Evolutionary conservation across 2,113 vertebrate genomes (phyloP).

Genomic region (Oryzias celebensis): DNA sequence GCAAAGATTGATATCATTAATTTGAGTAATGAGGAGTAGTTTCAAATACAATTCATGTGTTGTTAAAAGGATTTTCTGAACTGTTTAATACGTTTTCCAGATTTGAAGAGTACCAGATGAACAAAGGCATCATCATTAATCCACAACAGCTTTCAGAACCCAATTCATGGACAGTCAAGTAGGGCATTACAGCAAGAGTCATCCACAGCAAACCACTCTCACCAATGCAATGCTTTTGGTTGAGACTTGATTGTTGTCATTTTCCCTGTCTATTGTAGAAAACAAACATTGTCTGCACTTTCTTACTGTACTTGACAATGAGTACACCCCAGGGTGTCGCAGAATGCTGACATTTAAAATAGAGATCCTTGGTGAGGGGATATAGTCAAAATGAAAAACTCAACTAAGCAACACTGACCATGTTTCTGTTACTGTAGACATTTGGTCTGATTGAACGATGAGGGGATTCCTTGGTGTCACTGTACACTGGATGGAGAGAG

Average conservation of each 20-base stretch:
- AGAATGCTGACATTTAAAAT: background rate
- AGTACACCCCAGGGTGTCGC: conserved; percentile 3
- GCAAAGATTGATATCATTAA: background rate
- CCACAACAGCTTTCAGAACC: background rate
- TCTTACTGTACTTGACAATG: background rate
- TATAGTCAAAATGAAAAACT: conserved; percentile 7
- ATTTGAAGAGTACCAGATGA: no score
- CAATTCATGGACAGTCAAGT: background rate
- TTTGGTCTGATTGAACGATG: conserved; percentile 2
- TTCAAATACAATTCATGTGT: background rate
- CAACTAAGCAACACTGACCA: background rate
- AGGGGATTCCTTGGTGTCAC: background rate
- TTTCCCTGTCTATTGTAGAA: background rate
- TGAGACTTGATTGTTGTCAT: background rate
- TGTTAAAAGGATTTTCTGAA: background rate
- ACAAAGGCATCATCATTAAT: no score
- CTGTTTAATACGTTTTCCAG: no score
- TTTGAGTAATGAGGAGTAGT: background rate
- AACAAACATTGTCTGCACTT: background rate
- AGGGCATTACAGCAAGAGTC: background rate
- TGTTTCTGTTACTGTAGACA: background rate
- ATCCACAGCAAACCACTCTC: background rate
- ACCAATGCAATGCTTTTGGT: background rate
- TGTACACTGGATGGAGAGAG: conserved; percentile 1
- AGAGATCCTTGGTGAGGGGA: background rate